Evolutionary conservation across 2,888 invertebrate species (phyloP), one percentile per base, ranked within the genome.

Genomic region (Melangyna quadrimaculata): DNA sequence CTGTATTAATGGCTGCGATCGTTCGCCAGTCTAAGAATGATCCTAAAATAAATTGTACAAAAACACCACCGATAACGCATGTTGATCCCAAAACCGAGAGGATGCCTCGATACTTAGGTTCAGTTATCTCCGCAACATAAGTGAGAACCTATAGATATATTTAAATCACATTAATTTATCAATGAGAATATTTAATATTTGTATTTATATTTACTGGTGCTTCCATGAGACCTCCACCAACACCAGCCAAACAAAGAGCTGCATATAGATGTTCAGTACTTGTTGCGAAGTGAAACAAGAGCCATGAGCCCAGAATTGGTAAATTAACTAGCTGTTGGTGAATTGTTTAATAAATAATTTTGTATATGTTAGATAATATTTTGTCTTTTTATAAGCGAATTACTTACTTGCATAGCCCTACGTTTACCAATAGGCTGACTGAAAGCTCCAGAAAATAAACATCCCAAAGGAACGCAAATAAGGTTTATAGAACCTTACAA

Each of bases 41-140:
- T 0, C 96, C 96, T 73, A 96, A 92, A 10, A 96, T 92, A 91
- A 96, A 95, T 83, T 97, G 96, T 0, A 95, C 94, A 89, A 96
- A 95, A 24, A 96, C 94, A 0, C 97, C 97, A 1, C 95, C 91
- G 81, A 96, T 96, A 87, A 96, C 95, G 87, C 95, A 94, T 91
- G 96, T 94, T 0, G 96, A 95, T 82, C 96, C 95, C 19, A 96
- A 95, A 7, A 96, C 96, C 0, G 96, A 91, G 51, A 91, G 77
- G 48, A 91, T 91, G 1, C 97, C 97, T 35, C 97, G 94, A 43
- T 96, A 93, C 89, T 96, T 95, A 0, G 97, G 96, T 90, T 96
- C 95, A 0, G 96, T 96, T 65, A 97, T 95, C 93, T 97, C 97
- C 6, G 97, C 96, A 14, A 97, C 96, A 90, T 97, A 97, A 0